Conservation (phyloP, 1,140 invertebrate genomes). For the Polypedilum vanderplanki region DNA sequence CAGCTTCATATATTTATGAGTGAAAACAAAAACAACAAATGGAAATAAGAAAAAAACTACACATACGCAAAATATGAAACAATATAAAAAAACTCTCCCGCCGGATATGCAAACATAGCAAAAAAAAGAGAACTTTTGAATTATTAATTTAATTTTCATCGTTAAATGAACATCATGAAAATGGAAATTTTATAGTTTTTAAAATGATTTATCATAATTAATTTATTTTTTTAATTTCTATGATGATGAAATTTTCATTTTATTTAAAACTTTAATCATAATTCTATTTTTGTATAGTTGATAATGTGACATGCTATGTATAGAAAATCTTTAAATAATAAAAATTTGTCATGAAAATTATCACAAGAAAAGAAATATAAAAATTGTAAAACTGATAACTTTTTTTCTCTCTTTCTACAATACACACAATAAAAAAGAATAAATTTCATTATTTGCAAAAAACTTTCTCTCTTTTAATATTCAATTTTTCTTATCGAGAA, state of each 20-base stretch:
- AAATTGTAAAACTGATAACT: slow-evolving; percentile 6
- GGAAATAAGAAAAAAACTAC: too few relatives aligned
- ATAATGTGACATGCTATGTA: too few relatives aligned
- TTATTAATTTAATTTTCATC: slow-evolving; percentile 26
- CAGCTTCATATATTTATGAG: too few relatives aligned
- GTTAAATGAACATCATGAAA: slow-evolving; percentile 24
- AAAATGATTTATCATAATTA: slow-evolving; percentile 22
- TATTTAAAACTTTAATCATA: too few relatives aligned
- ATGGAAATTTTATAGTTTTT: slow-evolving; percentile 20
- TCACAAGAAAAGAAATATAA: background rate
- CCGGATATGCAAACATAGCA: background rate
- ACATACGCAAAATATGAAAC: too few relatives aligned
- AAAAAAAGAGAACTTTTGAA: slow-evolving; percentile 20
- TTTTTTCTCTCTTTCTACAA: background rate
- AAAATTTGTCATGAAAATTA: too few relatives aligned
- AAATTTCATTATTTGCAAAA: background rate
- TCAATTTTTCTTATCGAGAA: background rate
- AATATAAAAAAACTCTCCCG: too few relatives aligned
- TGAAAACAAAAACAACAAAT: too few relatives aligned
- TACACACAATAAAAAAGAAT: background rate
- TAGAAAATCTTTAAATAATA: too few relatives aligned
- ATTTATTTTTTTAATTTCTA: slow-evolving; percentile 12
- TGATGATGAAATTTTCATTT: too few relatives aligned
- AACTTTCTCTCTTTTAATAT: background rate
- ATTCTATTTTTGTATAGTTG: too few relatives aligned